Percentiles rank a stretch among this genome's conserved stretches.
phyloP scores from a whole-genome alignment of 2,888 invertebrate genomes.

The Callyntrura guangdongensis region DNA sequence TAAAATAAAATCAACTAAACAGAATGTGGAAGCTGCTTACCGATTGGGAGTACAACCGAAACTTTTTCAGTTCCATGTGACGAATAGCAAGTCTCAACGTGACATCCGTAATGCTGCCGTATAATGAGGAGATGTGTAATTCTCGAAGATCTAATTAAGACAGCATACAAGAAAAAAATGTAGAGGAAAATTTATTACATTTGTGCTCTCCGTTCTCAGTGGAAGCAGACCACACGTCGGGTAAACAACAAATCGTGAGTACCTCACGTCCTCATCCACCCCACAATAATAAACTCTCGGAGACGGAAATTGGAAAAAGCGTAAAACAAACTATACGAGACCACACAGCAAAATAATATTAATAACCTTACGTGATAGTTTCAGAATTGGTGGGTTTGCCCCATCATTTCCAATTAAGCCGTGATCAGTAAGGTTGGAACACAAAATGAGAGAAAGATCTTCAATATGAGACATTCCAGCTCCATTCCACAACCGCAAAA shows the following conservation, averaged over 20 bases:
- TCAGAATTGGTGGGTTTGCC: slow-evolving; percentile 61
- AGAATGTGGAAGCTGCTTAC: slow-evolving; percentile 38
- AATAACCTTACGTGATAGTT: slow-evolving; percentile 62
- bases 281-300: neutral
- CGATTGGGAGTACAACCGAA: slow-evolving; percentile 75
- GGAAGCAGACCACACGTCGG: neutral
- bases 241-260: neutral
- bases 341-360: neutral
- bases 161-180: slow-evolving; percentile 4
- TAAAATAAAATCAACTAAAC: neutral
- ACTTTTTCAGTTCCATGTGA: slow-evolving; percentile 70
- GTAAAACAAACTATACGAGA: neutral
- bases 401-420: slow-evolving; percentile 67
- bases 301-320: slow-evolving; percentile 51
- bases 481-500: slow-evolving; percentile 69
- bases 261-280: neutral
- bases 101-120: slow-evolving; percentile 76
- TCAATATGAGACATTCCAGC: slow-evolving; percentile 59
- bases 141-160: slow-evolving; percentile 67
- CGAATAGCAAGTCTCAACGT: slow-evolving; percentile 64
- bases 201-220: too few species aligned
- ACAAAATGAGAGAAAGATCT: slow-evolving; percentile 70
- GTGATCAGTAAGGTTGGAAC: slow-evolving; percentile 73
- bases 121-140: slow-evolving; percentile 75
- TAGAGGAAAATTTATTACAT: slow-evolving; percentile 4